phyloP scores from a whole-genome alignment of 30 jellyfish, hydroid and myxozoan species.

The Hydractinia echinata region DNA sequence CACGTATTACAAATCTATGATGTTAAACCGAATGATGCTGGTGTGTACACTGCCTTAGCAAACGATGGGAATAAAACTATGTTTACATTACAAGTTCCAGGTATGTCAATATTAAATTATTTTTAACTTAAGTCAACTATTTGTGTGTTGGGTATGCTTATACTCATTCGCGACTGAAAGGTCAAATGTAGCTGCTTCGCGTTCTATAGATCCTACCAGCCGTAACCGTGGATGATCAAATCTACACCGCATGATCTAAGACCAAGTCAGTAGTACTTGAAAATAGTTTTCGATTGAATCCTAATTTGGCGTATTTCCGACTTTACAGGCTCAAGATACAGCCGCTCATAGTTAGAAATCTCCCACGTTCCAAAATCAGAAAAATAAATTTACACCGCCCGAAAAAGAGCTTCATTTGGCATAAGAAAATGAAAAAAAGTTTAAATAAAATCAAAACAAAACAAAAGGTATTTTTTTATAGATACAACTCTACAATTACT shows the following conservation, averaged over 20 bases:
- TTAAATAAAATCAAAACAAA: not conserved
- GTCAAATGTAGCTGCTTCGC: not conserved
- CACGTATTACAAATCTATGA: not conserved
- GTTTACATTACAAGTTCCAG: not conserved
- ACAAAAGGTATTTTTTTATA: not conserved
- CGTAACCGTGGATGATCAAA: not conserved
- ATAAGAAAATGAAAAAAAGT: no score
- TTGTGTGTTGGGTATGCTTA: no score
- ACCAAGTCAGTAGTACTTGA: no score
- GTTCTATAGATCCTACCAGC: not conserved
- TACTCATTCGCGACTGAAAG: no score
- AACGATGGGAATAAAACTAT: not conserved
- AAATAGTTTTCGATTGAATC: no score
- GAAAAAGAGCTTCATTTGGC: no score
- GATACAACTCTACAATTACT: not conserved
- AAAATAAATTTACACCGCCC: no score
- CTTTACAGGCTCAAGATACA: no score
- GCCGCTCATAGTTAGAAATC: no score
- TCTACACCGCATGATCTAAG: not conserved
- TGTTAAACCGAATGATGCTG: constrained; percentile 7
- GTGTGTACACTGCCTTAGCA: not conserved
- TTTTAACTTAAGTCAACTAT: not conserved
- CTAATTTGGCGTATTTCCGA: no score
- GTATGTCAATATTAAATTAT: not conserved
- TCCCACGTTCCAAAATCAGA: no score